Evolutionary conservation across 2,797 vertebrate genomes (phyloP), one percentile per base, ranked within the genome.

Genomic region (Pachyuromys duprasi): DNA sequence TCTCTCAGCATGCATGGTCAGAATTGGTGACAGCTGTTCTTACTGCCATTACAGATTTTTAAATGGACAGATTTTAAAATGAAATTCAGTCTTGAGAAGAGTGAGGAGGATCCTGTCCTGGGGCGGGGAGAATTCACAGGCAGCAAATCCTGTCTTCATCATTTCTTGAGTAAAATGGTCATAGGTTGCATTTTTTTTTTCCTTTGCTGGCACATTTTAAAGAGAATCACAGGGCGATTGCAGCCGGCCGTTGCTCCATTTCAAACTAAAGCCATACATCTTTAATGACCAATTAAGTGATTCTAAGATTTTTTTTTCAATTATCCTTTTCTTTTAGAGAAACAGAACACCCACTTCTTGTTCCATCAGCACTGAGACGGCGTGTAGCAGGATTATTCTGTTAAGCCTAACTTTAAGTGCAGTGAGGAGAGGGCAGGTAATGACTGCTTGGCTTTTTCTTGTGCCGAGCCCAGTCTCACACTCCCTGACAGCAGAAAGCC

Each of bases 261-360:
- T 24, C 33, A 89, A 88, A 91, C 42, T 33, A 26, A 69, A 81
- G 86, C 63, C 14, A 39, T 78, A 45, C 17, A 42, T 67, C 89
- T 92, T 81, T 78, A 91, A 94, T 45, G 49, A n/a, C 33, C 74
- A 55, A 13, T 81, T 81, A 57, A 76, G 72, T 65, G 80, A 93
- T 24, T 39, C 88, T 31, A 75, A 57, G 94, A 33, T 57, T 83
- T 93, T 49, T 65, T 65, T 67, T 67, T 93, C 42, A 53, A 86
- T 82, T 86, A 76, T 62, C 62, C 2, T 28, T 87, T 78, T 76
- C 79, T 91, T 96, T 83, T 70, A 55, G 72, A 84, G 49, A 93
- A 95, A 76, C 33, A 84, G 39, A 91, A 74, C 55, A 74, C 36
- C 63, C 63, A 18, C 69, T 94, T 82, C 42, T 5, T 82, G 62